Evolutionary conservation across 92 coral and sea anemone genomes (phyloP).

Genomic region (Epizoanthus scotinus): DNA sequence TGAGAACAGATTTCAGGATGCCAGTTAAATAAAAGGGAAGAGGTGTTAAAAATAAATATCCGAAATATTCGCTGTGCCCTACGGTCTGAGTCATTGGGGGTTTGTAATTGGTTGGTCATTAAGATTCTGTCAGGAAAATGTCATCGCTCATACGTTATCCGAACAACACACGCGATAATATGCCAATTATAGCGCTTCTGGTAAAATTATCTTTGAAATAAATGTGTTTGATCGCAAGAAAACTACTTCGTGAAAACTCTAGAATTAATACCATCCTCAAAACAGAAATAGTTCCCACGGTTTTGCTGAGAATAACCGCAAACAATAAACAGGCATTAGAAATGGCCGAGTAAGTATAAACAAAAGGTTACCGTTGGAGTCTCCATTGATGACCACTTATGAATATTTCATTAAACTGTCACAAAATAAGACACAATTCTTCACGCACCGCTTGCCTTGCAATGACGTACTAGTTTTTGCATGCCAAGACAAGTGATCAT

Average conservation of each 20-base stretch:
- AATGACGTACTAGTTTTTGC: no score
- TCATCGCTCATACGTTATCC: slow-evolving; percentile 4
- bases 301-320: not conserved
- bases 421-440: no score
- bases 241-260: not conserved
- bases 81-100: not conserved
- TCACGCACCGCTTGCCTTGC: no score
- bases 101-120: not conserved
- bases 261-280: not conserved
- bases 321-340: slow-evolving; percentile 15
- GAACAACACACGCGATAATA: slow-evolving; percentile 2
- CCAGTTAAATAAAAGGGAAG: slow-evolving; percentile 4
- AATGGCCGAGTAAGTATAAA: slow-evolving; percentile 18
- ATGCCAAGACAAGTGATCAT: no score
- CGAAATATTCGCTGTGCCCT: not conserved
- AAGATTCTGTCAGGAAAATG: slow-evolving; percentile 19
- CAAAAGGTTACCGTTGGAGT: slow-evolving; percentile 35
- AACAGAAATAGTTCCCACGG: slow-evolving; percentile 25
- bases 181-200: not conserved
- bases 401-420: slow-evolving; percentile 30
- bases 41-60: slow-evolving; percentile 7
- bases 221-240: not conserved
- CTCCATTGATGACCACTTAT: slow-evolving; percentile 8
- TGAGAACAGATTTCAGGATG: not conserved
- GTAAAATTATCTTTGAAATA: not conserved